Base-by-base conservation (phyloP, 2,888 invertebrate species). In the Thymelicus sylvestris region DNA sequence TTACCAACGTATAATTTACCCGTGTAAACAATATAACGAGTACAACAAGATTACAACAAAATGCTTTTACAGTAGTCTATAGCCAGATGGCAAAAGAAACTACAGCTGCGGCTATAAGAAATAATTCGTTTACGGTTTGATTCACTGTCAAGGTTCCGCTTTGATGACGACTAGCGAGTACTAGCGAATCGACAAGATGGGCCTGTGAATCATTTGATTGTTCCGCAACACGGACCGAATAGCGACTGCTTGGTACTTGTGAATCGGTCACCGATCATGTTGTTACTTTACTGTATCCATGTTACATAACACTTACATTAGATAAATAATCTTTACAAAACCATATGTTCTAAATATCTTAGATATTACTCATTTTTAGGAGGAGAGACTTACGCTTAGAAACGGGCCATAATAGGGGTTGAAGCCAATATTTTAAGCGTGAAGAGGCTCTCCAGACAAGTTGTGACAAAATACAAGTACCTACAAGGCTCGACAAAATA, bases 131-230 rank as follows among this genome's bases (percentile, higher is more conserved):
- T 52, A 70, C 70, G 65, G 70, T 66, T 70, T 70, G 70, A 65
- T 70, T 70, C 70, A 61, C 65, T 70, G 70, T 70, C 70, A 70
- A 65, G 70, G 70, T 70, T 70, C 70, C 70, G 70, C 70, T 48
- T 65, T 61, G 70, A 65, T 61, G 70, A 60, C 55, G 70, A 39
- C 61, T 41, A 1, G 7, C 41, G 41, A 10, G 8, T 41, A 7
- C 8, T 2, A 10, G 8, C 47, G 70, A 47, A 52, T 44, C 24
- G 66, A 55, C 55, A 24, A 55, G 65, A 55, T 50, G 12, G 61
- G 66, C 48, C 66, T 31, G 66, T 71, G 70, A 71, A 71, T 71
- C 70, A 71, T 52, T 61, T 52, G 70, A 71, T 66, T 71, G 70
- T 71, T 71, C 70, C 65, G 70, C 70, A 71, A 66, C 70, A n/a